These are phyloP conservation scores for Nanorana parkeri DNA, from an alignment of 2,113 vertebrate genomes.

Conservation along the genomic window DNA sequence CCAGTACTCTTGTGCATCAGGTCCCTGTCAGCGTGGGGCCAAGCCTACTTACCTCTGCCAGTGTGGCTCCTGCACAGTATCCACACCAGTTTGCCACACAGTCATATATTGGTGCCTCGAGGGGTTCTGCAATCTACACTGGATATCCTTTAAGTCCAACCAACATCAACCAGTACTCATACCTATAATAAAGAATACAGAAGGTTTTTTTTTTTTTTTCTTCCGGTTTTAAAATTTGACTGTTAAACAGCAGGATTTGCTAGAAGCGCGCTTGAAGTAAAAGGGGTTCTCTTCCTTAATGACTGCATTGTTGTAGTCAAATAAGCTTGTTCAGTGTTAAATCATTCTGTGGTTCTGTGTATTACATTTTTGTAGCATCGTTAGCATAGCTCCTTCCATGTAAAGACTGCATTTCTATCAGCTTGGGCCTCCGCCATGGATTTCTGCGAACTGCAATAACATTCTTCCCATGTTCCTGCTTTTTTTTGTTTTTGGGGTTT, in stretches of 20 bases:
- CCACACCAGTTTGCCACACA: conserved; percentile 83
- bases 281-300: conserved; percentile 58
- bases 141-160: conserved; percentile 86
- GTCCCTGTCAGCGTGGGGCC: conserved; percentile 86
- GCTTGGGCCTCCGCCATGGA: neutral
- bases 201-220: conserved; percentile 11
- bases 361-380: conserved; percentile 26
- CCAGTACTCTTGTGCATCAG: conserved; percentile 87
- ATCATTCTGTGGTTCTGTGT: conserved; percentile 63
- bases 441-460: conserved; percentile 36
- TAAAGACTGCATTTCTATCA: conserved; percentile 1
- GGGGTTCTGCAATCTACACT: conserved; percentile 82
- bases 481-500: conserved; percentile 15
- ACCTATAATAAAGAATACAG: conserved; percentile 76
- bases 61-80: conserved; percentile 83
- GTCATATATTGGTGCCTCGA: conserved; percentile 81
- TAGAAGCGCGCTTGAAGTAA: conserved; percentile 29
- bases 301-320: conserved; percentile 71
- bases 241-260: conserved; percentile 25
- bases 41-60: conserved; percentile 79
- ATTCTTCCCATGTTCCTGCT: conserved; percentile 14
- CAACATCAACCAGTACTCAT: conserved; percentile 94
- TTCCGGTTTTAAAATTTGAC: neutral
- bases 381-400: conserved; percentile 1
- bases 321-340: conserved; percentile 67